These are phyloP conservation scores for Lerema accius DNA, from an alignment of 1,140 invertebrate species.

Conservation along the genomic window DNA sequence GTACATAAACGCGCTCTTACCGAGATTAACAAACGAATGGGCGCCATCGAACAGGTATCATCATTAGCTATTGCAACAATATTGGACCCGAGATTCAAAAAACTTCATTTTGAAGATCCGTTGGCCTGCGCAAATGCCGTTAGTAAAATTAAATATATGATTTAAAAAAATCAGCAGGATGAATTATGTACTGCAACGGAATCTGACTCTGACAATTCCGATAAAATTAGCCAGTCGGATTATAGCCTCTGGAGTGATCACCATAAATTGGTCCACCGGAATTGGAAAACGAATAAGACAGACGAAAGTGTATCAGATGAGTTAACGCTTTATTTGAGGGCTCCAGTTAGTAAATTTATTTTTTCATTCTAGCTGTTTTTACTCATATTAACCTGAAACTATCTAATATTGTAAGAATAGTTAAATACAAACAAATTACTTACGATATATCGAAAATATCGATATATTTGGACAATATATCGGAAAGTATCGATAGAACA, in stretches of 20 bases:
- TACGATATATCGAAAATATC: too few species aligned
- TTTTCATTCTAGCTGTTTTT: too few species aligned
- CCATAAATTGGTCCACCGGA: slow-evolving; percentile 40
- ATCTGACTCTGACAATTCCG: slow-evolving; percentile 18
- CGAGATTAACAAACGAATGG: slow-evolving; percentile 48
- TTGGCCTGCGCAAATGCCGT: slow-evolving; percentile 40
- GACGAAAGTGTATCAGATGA: slow-evolving; percentile 40
- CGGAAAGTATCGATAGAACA: too few species aligned
- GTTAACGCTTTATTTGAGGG: slow-evolving; percentile 43
- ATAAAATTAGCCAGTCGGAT: slow-evolving; percentile 2
- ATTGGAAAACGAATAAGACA: slow-evolving; percentile 42
- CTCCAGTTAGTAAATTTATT: slow-evolving; percentile 36
- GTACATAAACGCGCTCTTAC: background rate
- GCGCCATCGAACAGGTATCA: slow-evolving; percentile 51
- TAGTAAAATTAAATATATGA: slow-evolving; percentile 38
- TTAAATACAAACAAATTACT: too few species aligned
- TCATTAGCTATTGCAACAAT: slow-evolving; percentile 58
- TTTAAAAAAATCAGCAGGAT: background rate
- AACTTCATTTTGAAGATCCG: slow-evolving; percentile 48
- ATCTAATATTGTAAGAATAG: too few species aligned
- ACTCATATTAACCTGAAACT: too few species aligned
- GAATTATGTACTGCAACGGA: background rate
- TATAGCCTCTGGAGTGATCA: slow-evolving; percentile 40
- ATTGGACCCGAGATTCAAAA: slow-evolving; percentile 64
- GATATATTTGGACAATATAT: too few species aligned